Base-by-base conservation (phyloP, 2,113 vertebrate genomes). In the Glaucomys volans region DNA sequence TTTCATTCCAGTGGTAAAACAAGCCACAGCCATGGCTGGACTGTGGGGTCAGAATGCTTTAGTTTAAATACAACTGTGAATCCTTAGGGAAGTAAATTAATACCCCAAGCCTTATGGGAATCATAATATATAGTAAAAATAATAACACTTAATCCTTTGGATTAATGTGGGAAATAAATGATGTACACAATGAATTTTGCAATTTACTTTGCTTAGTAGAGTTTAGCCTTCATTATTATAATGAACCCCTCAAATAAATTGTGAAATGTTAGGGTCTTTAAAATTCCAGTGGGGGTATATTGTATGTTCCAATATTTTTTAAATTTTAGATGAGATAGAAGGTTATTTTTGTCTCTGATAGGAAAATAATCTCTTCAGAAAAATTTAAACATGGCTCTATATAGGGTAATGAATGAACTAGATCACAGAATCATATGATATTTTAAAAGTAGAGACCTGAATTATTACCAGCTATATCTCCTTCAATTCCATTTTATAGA, bases 371-470 rank as follows among this genome's bases (percentile, higher is more conserved):
- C 30, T 83, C 59, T 93, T 91, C 77, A 30, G 85, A 86, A 82
- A 8, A 69, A 12, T 1, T 22, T 32, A 87, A 80, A 5, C 72
- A 54, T 62, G 64, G 28, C 30, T 47, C 57, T 87, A 28, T 72
- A 37, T 4, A 66, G 20, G n/a, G 7, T 50, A 47, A 80, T 83
- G 44, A 50, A 80, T 28, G n/a, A 57, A 83, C 35, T 86, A 59
- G 42, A 62, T 89, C 10, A 77, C 5, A 76, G 57, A 69, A 92
- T 47, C 47, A 50, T 32, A 44, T 76, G 57, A 71, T 85, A 75
- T 96, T 84, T 81, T 92, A 94, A 66, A 77, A 42, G 28, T 57
- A 80, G 52, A 79, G 10, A 80, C 26, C 7, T 84, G 64, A 88
- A 47, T 89, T 66, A 42, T 77, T 87, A 67, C 4, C 10, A 76